Evolutionary conservation across 2,113 vertebrate species (phyloP).

Genomic region (Henicopernis longicauda): DNA sequence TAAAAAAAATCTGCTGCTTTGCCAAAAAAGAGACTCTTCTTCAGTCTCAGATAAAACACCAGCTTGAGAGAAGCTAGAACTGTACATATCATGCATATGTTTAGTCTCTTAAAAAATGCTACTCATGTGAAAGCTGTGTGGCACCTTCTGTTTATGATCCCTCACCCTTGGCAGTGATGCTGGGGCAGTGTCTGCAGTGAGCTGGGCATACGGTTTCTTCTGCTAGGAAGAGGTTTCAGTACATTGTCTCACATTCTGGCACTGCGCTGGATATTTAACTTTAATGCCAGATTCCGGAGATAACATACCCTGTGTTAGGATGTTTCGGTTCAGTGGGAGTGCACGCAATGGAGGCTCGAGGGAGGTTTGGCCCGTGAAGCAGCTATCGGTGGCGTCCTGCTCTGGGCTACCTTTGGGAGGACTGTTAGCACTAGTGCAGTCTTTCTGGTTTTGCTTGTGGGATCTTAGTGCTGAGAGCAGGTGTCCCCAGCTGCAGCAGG

Average conservation of each 20-base stretch:
- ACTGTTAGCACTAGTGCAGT: background rate
- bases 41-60: background rate
- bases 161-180: background rate
- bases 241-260: background rate
- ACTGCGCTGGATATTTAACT: background rate
- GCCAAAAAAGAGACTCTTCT: background rate
- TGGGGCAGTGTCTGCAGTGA: background rate
- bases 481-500: accelerated
- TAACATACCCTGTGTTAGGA: accelerated
- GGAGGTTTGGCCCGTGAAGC: background rate
- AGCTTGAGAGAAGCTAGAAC: background rate
- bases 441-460: background rate
- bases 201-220: background rate
- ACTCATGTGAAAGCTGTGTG: accelerated
- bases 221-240: background rate
- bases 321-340: background rate
- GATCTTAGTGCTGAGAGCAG: background rate
- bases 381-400: background rate
- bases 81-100: background rate
- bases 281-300: background rate
- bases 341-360: background rate
- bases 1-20: background rate
- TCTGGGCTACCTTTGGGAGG: background rate
- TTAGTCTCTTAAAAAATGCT: background rate
- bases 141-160: background rate